Evolutionary conservation across 2,888 invertebrate species (phyloP), one percentile per base, ranked within the genome.

Genomic region (Drosophila formosana): DNA sequence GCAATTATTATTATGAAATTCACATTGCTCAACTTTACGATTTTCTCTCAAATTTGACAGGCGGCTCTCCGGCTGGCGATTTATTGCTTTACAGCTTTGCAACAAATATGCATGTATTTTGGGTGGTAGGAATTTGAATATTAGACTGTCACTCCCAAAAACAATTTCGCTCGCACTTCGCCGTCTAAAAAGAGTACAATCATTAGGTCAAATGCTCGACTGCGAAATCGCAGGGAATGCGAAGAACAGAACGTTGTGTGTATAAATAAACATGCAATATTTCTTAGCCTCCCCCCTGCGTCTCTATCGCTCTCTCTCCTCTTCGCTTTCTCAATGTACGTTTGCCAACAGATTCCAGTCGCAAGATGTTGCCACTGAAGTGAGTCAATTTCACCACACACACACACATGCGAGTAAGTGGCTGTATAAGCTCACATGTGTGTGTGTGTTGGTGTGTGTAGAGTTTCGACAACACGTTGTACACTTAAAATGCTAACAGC

Each of bases 361-460:
- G 23, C 66, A 64, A 64, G 64, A 57, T 70, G 71, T 65, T 72
- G 72, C 72, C 66, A 66, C 46, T 50, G 65, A 72, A 72, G 72
- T 57, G 57, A 57, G 52, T 65, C 45, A 65, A 65, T 61, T 63
- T 46, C 52, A 47, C 18, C 50, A 51, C 56, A 56, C 25, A 51
- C 49, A 46, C 25, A 25, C 13, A 26, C 9, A 11, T 26, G n/a
- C 4, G 13, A 3, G 60, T 34, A 41, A 41, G 39, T 41, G 39
- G 39, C 39, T 41, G 39, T 41, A 41, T 41, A 18, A 41, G 39
- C 39, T 18, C 18, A 13, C 18, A 18, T 50, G 30, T 30, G 37
- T 23, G 11, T 4, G 47, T 25, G 3, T 45, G 26, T 25, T 28
- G 18, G 47, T 55, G 43, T 41, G 52, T 60, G 13, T 32, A 11